These are phyloP conservation scores for Agonopterix alstromeriana DNA, from an alignment of 2,888 invertebrate genomes.

Conservation along the genomic window DNA sequence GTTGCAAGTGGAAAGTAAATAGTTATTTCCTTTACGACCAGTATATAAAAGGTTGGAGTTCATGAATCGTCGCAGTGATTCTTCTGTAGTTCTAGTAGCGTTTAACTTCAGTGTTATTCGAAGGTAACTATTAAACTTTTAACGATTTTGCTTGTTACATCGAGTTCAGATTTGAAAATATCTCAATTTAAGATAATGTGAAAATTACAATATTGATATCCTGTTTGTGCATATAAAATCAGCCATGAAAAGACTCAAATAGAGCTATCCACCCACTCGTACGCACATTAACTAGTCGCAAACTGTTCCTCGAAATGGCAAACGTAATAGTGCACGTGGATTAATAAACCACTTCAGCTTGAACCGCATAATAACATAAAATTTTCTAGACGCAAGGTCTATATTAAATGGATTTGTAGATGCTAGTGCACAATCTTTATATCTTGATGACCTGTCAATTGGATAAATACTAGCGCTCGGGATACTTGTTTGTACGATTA, in stretches of 20 bases:
- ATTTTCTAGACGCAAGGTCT: slow-evolving; percentile 10
- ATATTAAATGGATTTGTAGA: slow-evolving; percentile 14
- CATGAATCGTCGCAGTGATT: slow-evolving; percentile 12
- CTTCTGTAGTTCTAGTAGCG: not conserved
- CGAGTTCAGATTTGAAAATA: too few species aligned
- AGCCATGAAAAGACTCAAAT: slow-evolving; percentile 3
- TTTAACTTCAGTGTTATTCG: too few species aligned
- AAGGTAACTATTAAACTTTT: too few species aligned
- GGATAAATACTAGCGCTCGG: slow-evolving; percentile 22
- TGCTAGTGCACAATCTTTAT: slow-evolving; percentile 22
- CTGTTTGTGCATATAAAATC: not conserved
- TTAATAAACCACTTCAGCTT: slow-evolving; percentile 20
- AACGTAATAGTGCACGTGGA: slow-evolving; percentile 22
- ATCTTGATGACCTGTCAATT: slow-evolving; percentile 22
- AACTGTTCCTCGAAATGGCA: slow-evolving; percentile 36
- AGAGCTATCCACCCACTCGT: slow-evolving; percentile 16
- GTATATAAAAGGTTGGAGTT: slow-evolving; percentile 34
- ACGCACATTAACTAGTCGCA: slow-evolving; percentile 15
- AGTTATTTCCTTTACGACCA: slow-evolving; percentile 33
- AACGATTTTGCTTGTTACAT: too few species aligned
- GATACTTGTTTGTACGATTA: slow-evolving; percentile 5
- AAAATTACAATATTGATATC: too few species aligned
- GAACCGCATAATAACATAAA: slow-evolving; percentile 12
- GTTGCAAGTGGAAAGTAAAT: slow-evolving; percentile 8
- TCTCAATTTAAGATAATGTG: too few species aligned